Evolutionary conservation across 1,140 invertebrate genomes (phyloP).

Genomic region (Argopecten irradians): DNA sequence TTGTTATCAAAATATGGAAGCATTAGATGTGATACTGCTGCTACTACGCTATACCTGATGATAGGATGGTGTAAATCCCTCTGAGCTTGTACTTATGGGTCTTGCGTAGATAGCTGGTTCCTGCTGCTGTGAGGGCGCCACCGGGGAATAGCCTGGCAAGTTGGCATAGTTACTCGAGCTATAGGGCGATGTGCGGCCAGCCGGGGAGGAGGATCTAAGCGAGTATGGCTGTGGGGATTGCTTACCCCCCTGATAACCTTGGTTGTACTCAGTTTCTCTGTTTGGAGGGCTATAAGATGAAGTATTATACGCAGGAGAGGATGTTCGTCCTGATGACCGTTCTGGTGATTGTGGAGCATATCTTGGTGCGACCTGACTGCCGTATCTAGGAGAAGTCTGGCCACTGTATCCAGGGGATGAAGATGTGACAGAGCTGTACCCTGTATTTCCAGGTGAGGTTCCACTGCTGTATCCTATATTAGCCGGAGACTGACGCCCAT

Average conservation of each 20-base stretch:
- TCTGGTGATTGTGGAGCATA: background rate
- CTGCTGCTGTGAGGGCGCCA: constrained; percentile 34
- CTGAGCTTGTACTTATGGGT: constrained; percentile 31
- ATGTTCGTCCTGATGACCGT: background rate
- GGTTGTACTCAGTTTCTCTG: background rate
- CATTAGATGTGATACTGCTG: background rate
- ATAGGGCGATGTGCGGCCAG: constrained; percentile 26
- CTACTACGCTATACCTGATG: background rate
- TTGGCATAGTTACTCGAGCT: constrained; percentile 47
- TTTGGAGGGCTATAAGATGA: background rate
- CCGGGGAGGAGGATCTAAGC: constrained; percentile 27
- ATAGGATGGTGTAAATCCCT: background rate
- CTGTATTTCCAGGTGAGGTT: background rate
- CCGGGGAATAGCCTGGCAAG: constrained; percentile 34
- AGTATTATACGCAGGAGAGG: background rate
- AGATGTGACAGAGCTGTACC: background rate
- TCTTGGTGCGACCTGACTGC: background rate
- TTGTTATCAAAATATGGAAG: background rate
- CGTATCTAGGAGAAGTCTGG: background rate
- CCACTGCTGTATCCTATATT: constrained; percentile 32
- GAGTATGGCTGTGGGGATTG: background rate
- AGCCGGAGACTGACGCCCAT: constrained; percentile 42
- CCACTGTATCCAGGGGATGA: background rate
- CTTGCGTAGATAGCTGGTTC: constrained; percentile 42
- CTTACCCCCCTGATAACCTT: background rate